A percentile compares a stretch with the other conserved stretches of the same genome.
Conservation (phyloP, 2,888 invertebrate species). For the Bimastos eiseni region DNA sequence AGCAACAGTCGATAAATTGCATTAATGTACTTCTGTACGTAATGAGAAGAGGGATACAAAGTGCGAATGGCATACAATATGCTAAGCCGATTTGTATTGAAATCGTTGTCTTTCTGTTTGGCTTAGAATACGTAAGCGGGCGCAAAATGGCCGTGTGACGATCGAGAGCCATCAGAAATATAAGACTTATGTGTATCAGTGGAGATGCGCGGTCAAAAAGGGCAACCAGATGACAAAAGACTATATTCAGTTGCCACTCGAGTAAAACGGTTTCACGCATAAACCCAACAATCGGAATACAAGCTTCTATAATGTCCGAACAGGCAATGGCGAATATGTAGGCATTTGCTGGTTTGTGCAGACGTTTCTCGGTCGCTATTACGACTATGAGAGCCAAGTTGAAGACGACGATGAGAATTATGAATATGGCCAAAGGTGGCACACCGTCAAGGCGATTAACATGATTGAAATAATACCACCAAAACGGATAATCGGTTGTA, state of each 20-base stretch:
- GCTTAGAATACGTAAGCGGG: neutral
- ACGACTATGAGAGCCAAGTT: neutral
- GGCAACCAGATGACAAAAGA: too few species aligned
- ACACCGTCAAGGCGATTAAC: too few species aligned
- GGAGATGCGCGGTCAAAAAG: too few species aligned
- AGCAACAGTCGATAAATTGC: neutral
- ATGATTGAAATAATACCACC: too few species aligned
- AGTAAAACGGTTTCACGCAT: neutral
- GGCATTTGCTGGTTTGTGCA: neutral
- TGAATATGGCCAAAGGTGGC: neutral
- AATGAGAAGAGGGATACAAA: neutral
- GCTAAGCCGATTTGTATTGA: neutral
- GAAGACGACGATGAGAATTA: neutral
- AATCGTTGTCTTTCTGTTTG: neutral
- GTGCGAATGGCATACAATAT: neutral
- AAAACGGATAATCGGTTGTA: too few species aligned
- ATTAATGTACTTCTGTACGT: neutral
- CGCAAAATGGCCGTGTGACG: neutral
- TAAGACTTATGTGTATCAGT: neutral
- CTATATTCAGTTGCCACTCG: too few species aligned
- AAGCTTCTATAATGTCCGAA: neutral
- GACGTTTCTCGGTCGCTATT: neutral
- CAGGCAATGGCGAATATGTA: neutral
- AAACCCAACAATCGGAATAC: neutral
- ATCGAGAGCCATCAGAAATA: slow-evolving; percentile 14